Evolutionary conservation across 2,888 invertebrate genomes (phyloP), one percentile per base, ranked within the genome.

Genomic region (Oasisia sp.): DNA sequence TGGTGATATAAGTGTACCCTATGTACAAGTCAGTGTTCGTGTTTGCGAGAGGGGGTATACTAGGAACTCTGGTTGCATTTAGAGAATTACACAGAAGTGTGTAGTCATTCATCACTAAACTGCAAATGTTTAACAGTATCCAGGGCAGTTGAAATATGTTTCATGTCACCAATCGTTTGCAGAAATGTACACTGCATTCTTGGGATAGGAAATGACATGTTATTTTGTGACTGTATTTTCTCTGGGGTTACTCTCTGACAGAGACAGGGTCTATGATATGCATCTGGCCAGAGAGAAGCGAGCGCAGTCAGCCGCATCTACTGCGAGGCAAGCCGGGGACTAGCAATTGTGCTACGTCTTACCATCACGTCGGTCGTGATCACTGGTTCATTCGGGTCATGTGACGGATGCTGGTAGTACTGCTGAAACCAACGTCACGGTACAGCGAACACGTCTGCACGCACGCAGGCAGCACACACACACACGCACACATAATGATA

Each of bases 401-500:
- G 74, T 74, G 74, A 74, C 74, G 3, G 74, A 27, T 74, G 74
- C n/a, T 74, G 27, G 74, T 74, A 74, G 27, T 74, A 74, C 27
- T 74, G 74, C 74, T 74, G 74, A 74, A 74, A 74, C 74, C 74
- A 74, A 74, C 74, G n/a, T 74, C 27, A 74, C 74, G n/a, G 14
- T 74, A 74, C 74, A 74, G 74, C 27, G 27, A 27, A 74, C 90
- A 90, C 27, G 44, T 14, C n/a, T 14, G 14, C 90, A 90, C 32
- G 27, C 27, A 90, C 32, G n/a, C n/a, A 38, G 12, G 38, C 90
- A 90, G 12, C 38, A 38, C 38, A 4, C 38, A 27, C 90, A 90
- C 38, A 38, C 90, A 32, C 90, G 32, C 32, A 32, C 90, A 90
- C 90, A 90, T 32, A 32, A 14, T 44, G 44, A 90, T 90, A n/a